Base-by-base conservation (phyloP, 2,797 vertebrate species). In the Tamandua tetradactyla region DNA sequence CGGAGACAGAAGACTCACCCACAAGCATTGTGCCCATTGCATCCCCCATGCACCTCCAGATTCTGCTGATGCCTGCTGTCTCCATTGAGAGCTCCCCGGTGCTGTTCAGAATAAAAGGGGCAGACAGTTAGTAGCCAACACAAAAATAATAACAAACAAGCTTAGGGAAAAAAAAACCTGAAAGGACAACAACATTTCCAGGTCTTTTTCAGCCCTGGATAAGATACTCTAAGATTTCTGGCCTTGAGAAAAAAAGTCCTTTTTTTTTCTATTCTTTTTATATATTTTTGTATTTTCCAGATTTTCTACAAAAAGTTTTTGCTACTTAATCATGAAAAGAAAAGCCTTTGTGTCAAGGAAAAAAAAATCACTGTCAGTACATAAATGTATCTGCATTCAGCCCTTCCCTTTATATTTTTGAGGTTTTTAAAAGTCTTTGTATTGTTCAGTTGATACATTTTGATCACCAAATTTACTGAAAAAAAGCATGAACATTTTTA, bases 1-100 rank as follows among this genome's bases (percentile, higher is more conserved):
- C 25, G 47, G 42, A 55, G 57, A 18, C 22, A n/a, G 75, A 68
- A 74, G 82, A 13, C 80, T 52, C 42, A 86, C 81, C 68, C 23
- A 0, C 0, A 7, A 5, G 52, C 44, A 15, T 3, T 1, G 7
- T 0, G 0, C 25, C 37, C 0, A 0, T 0, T 3, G 23, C n/a
- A 15, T 0, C 78, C 82, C 62, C 61, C 37, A 30, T 69, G 47
- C 0, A 7, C 44, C 37, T 80, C 89, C 20, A 42, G 1, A 5
- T 27, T 32, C 25, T 1, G 9, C 23, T 25, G 17, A 2, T 13
- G 9, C 30, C 8, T 3, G 6, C 0, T 20, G 27, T 40, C 15
- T 40, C 40, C 84, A 22, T 40, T 17, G 15, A 12, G 40, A 49
- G 52, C 64, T 44, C 79, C 62, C 11, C 18, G 7, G 59, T 22